Evolutionary conservation across 2,888 invertebrate genomes (phyloP), one percentile per base, ranked within the genome.

Genomic region (Diadromus collaris): DNA sequence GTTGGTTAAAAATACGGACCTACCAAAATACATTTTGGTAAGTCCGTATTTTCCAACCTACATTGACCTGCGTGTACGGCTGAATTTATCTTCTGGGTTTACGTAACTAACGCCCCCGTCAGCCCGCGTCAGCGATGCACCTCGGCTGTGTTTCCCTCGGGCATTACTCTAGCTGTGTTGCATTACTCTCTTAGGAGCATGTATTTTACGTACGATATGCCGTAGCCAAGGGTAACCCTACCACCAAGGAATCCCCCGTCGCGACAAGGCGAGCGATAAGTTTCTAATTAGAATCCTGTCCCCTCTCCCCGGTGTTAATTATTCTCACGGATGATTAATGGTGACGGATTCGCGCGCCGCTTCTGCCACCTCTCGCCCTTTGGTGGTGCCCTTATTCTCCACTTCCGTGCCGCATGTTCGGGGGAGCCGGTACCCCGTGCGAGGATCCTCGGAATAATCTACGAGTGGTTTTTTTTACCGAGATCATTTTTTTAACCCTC

Each of bases 211-310:
- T 46, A 41, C 56, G 16, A 34, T 10, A 19, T 34, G 24, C 10
- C 24, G 21, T 24, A 24, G 38, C 29, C 46, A 34, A 51, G 60
- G 41, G 68, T 54, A 72, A 79, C 60, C 48, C 67, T 67, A 38
- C 67, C 67, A 38, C 21, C 67, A 51, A 76, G 60, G 79, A 64
- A 81, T 78, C 81, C 51, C 74, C 74, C 71, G 68, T 60, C 67
- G 71, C 81, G 84, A 84, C 85, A 86, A 85, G 85, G 83, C 84
- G 80, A 84, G 83, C 86, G 87, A 88, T 89, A 88, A 88, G 85
- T 88, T 87, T 88, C 86, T 88, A 88, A 88, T 89, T 88, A 88
- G 87, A 84, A 84, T 83, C 80, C 85, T 87, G 87, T 86, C 86
- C 84, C 83, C 79, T 29, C 65, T 44, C 34, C 60, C 83, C 82